Conservation (phyloP, 2,888 invertebrate species). For the Hipparchia sbordonii region DNA sequence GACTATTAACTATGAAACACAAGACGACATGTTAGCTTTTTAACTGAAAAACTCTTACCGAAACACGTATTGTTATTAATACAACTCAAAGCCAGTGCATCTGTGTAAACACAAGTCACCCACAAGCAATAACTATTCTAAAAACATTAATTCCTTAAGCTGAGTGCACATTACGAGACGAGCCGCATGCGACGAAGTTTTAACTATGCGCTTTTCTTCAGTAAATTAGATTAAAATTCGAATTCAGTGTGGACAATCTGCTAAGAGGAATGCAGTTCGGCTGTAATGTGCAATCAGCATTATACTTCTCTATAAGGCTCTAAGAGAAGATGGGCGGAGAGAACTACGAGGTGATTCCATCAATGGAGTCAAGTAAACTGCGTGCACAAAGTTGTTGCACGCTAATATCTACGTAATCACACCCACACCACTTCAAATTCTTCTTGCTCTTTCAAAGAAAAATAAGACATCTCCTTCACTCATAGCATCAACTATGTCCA, state of each 20-base stretch:
- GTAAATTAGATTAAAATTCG: background rate
- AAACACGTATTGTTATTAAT: background rate
- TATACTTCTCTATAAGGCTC: background rate
- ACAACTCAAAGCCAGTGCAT: conserved; percentile 8
- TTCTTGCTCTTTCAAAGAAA: no score
- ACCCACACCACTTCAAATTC: no score
- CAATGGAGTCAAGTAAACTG: no score
- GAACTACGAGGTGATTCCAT: no score
- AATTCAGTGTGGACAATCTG: background rate
- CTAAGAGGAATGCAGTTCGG: background rate
- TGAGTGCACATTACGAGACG: background rate
- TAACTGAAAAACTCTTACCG: background rate
- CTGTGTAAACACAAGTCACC: background rate
- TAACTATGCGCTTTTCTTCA: background rate
- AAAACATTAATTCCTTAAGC: background rate
- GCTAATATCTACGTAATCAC: no score
- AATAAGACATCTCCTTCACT: no score
- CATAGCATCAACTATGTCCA: no score
- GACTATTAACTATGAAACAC: background rate
- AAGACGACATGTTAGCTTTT: background rate
- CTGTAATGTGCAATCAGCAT: background rate
- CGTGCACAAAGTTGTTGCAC: no score
- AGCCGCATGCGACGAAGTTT: no score
- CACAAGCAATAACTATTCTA: background rate
- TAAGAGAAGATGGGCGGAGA: no score